Conservation (phyloP, 2,113 vertebrate genomes). For the Stictonetta naevosa region DNA sequence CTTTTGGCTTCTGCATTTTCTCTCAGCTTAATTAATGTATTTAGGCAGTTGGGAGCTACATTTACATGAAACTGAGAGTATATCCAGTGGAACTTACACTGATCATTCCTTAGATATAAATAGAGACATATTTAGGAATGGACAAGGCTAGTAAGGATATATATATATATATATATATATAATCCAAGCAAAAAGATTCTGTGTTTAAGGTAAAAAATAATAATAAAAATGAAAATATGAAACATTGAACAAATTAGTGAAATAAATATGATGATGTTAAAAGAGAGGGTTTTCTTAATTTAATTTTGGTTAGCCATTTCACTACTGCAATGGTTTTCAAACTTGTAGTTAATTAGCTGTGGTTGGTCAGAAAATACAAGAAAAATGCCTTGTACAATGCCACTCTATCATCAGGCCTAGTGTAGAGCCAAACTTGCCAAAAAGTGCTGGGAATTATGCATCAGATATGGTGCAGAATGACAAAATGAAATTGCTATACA, state of each 20-base stretch:
- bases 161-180: not conserved
- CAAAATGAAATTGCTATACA: not conserved
- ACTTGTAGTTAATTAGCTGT: not conserved
- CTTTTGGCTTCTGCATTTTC: slow-evolving; percentile 44
- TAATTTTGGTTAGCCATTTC: not conserved
- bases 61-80: slow-evolving; percentile 45
- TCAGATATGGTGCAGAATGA: slow-evolving; percentile 2
- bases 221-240: not conserved
- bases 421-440: not conserved
- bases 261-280: not conserved
- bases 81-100: not conserved
- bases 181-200: not conserved
- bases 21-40: slow-evolving; percentile 43
- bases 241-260: not conserved
- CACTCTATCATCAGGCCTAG: not conserved
- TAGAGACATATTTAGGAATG: not conserved
- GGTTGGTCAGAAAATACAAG: not conserved
- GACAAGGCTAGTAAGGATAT: not conserved
- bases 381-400: not conserved
- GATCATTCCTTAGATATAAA: not conserved
- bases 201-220: not conserved
- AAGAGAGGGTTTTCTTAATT: not conserved
- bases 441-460: not conserved
- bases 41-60: slow-evolving; percentile 5
- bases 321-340: not conserved